A percentile compares a stretch with the other conserved stretches of the same genome.
phyloP scores from a whole-genome alignment of 2,888 invertebrate species.

The Argyra leucocephala region DNA sequence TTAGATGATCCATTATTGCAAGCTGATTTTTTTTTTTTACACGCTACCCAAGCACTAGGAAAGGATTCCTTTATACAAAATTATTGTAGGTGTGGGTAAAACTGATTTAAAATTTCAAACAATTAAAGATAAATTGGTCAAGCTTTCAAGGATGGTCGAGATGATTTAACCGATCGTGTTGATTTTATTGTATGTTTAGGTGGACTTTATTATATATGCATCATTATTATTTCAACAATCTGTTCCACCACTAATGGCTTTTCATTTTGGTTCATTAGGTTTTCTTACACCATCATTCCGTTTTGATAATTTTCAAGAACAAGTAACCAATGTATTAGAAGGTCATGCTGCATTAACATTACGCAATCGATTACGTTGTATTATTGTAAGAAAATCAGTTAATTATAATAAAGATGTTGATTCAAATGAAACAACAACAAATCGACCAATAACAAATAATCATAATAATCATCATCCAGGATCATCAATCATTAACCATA shows the following conservation, averaged over 20 bases:
- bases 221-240: constrained; percentile 93
- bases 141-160: constrained; percentile 75
- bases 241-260: constrained; percentile 96
- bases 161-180: constrained; percentile 90
- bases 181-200: constrained; percentile 95
- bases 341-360: constrained; percentile 87
- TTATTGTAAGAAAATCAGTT: constrained; percentile 62
- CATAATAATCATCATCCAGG: constrained; percentile 11
- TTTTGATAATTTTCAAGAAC: constrained; percentile 87
- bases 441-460: constrained; percentile 1
- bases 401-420: constrained; percentile 33
- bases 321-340: constrained; percentile 88
- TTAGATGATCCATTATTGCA: constrained; percentile 72
- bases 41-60: too few relatives aligned
- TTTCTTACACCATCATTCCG: constrained; percentile 92
- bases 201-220: constrained; percentile 89
- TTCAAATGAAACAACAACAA: constrained; percentile 18
- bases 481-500: constrained; percentile 15
- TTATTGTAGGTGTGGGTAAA: too few relatives aligned
- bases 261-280: constrained; percentile 91
- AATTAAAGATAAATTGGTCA: constrained; percentile 76
- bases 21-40: too few relatives aligned
- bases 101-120: constrained; percentile 63
- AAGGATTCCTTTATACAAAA: too few relatives aligned
- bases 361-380: constrained; percentile 81